A percentile compares a stretch with the other conserved stretches of the same genome.
These are phyloP conservation scores for Sorex araneus DNA, from an alignment of 2,113 vertebrate species.

Conservation along the genomic window DNA sequence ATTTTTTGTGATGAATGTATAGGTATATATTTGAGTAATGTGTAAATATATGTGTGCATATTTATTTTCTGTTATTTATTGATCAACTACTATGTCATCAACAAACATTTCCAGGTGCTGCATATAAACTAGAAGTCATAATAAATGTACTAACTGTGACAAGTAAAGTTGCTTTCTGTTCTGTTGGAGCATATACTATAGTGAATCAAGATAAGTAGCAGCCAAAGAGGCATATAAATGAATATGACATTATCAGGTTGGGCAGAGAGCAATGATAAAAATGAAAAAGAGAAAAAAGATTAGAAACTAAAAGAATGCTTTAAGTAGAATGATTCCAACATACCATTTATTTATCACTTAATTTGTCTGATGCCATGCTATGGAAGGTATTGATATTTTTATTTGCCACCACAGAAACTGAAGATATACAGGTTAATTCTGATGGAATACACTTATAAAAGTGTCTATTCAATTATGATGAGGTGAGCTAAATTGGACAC, in stretches of 20 bases:
- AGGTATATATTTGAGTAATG: background rate
- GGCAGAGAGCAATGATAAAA: background rate
- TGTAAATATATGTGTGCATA: background rate
- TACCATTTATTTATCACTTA: background rate
- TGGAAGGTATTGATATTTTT: background rate
- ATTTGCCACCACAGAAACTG: background rate
- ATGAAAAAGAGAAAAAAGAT: background rate
- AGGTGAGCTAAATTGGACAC: background rate
- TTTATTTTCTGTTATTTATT: background rate
- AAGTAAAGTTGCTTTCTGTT: background rate
- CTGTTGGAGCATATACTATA: conserved; percentile 28
- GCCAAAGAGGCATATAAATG: background rate
- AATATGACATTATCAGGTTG: background rate
- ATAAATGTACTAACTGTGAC: background rate
- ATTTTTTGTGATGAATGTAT: background rate
- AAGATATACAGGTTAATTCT: background rate
- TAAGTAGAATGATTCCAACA: background rate
- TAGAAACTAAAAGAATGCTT: background rate
- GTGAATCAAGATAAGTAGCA: background rate
- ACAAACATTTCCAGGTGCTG: background rate
- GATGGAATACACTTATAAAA: background rate
- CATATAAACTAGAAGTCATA: background rate
- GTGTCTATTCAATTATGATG: background rate
- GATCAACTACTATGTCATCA: background rate
- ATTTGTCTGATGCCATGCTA: background rate